Conservation (phyloP, 2,888 invertebrate genomes). For the Philereme vetulata region DNA sequence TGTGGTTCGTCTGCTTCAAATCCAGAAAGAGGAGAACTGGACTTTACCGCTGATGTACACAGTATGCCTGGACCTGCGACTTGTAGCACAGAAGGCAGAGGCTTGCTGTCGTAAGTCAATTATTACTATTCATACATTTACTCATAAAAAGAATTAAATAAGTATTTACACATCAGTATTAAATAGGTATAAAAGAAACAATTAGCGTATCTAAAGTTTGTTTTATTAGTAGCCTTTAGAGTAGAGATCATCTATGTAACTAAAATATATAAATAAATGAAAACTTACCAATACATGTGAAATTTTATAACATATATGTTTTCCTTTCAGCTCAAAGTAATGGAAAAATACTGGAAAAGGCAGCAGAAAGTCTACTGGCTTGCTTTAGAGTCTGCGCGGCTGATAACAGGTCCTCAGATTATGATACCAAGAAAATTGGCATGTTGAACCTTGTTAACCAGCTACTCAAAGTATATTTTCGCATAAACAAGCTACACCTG, state of each 20-base stretch:
- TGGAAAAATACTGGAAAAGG: slow-evolving; percentile 93
- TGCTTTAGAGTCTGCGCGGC: slow-evolving; percentile 98
- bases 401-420: slow-evolving; percentile 94
- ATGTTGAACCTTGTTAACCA: slow-evolving; percentile 99
- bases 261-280: too few species aligned
- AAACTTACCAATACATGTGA: too few species aligned
- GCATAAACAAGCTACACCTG: slow-evolving; percentile 94
- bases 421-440: slow-evolving; percentile 97
- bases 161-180: too few species aligned
- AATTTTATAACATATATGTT: neutral
- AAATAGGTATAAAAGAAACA: too few species aligned
- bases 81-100: slow-evolving; percentile 93
- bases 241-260: too few species aligned
- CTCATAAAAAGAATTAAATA: too few species aligned
- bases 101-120: slow-evolving; percentile 56
- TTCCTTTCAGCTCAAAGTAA: slow-evolving; percentile 69
- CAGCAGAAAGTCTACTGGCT: slow-evolving; percentile 95
- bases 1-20: slow-evolving; percentile 92
- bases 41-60: slow-evolving; percentile 96
- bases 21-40: slow-evolving; percentile 98
- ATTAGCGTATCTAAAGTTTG: too few species aligned
- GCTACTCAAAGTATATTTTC: slow-evolving; percentile 96
- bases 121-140: too few species aligned
- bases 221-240: too few species aligned
- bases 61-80: slow-evolving; percentile 93